Evolutionary conservation across 2,113 vertebrate species (phyloP), one percentile per base, ranked within the genome.

Genomic region (Turdus rufiventris): DNA sequence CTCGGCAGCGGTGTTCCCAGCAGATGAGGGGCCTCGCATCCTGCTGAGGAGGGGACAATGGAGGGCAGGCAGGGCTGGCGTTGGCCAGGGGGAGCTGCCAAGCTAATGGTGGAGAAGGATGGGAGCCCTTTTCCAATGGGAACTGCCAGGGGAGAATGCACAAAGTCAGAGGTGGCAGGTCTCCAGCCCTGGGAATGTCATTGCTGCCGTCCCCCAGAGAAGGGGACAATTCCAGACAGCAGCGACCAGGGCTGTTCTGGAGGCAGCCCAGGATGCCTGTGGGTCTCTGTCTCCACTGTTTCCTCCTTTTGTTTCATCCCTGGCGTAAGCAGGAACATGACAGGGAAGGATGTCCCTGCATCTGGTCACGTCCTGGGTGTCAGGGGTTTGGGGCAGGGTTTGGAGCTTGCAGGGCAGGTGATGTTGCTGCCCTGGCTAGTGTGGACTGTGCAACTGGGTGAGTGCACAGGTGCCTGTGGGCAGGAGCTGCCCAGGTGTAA

Each of bases 221-320:
- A 88, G 36, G 70, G 73, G 79, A 84, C 42, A 48, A 50, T 85
- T 74, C 70, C 57, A 63, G 81, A 34, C 40, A 31, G 81, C 12
- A 84, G 67, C 0, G 0, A 56, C 26, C 7, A 4, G 28, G 26
- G 34, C 63, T 93, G 73, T 81, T 33, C 58, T 68, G 68, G 56
- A 92, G 62, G 68, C 91, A 88, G 84, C 42, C 1, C 2, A 47
- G 56, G 53, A 91, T 67, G 45, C 76, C 72, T 12, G 5, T 70
- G 75, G 79, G 77, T 68, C 78, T 93, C 80, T 24, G 26, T 85
- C 87, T 94, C 74, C 3, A 5, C 15, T 29, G 1, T 80, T 97
- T 97, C 96, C 94, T 96, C 80, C 94, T 57, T 95, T 96, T 97
- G 96, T 96, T 95, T 88, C 63, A 48, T 68, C 38, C 74, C 56